These are phyloP conservation scores for Polypterus bichir DNA, from an alignment of 2,113 vertebrate species.

Conservation along the genomic window DNA sequence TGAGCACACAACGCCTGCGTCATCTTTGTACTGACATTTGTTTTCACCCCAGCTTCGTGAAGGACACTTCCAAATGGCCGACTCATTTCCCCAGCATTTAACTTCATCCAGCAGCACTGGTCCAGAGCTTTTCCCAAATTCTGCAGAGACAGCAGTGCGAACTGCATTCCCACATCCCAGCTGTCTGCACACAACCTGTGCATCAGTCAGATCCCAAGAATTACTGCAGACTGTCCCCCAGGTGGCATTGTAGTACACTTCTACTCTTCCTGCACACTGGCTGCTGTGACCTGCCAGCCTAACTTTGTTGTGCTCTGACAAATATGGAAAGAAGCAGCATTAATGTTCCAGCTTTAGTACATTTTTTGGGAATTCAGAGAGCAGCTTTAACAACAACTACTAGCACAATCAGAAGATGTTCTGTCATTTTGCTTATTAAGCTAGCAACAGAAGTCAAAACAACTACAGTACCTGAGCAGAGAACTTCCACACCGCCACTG, in stretches of 20 bases:
- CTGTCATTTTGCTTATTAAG: too few relatives aligned
- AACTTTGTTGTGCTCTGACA: conserved; percentile 32
- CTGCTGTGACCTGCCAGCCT: conserved; percentile 35
- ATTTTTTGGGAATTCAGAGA: not conserved
- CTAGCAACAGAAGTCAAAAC: too few relatives aligned
- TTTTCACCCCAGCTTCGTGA: conserved; percentile 33
- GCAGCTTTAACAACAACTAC: too few relatives aligned
- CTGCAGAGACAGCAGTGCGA: conserved; percentile 30
- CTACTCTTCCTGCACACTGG: conserved; percentile 46
- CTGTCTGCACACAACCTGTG: conserved; percentile 44
- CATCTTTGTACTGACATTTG: conserved; percentile 38
- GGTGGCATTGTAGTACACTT: conserved; percentile 34
- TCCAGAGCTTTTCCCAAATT: conserved; percentile 39
- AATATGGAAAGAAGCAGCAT: conserved; percentile 5
- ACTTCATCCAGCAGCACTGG: conserved; percentile 44
- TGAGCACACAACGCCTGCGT: conserved; percentile 35
- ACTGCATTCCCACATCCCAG: conserved; percentile 46
- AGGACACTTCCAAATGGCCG: conserved; percentile 39
- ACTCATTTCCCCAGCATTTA: conserved; percentile 40
- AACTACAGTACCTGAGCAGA: conserved; percentile 35
- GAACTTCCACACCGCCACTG: conserved; percentile 15
- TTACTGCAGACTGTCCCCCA: conserved; percentile 53
- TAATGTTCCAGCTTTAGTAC: not conserved
- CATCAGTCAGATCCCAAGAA: conserved; percentile 43
- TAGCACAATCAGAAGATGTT: too few relatives aligned